These are phyloP conservation scores for Solen grandis DNA, from an alignment of 1,140 invertebrate genomes.

Conservation along the genomic window DNA sequence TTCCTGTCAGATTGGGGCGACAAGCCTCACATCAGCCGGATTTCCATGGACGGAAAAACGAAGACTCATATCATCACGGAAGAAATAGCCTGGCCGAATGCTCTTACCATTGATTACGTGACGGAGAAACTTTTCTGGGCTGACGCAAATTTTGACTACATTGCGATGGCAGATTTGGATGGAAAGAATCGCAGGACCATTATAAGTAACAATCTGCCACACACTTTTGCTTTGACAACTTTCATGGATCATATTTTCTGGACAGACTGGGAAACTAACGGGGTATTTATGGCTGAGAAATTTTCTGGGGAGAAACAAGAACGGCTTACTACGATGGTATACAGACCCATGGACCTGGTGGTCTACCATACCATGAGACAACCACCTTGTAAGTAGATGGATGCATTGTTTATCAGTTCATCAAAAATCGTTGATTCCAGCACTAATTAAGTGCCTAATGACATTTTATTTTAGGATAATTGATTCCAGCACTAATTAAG, in stretches of 20 bases:
- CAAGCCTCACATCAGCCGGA: constrained; percentile 96
- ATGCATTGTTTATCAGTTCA: too few relatives aligned
- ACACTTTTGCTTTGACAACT: constrained; percentile 97
- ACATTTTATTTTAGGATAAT: too few relatives aligned
- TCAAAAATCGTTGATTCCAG: too few relatives aligned
- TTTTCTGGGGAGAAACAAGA: constrained; percentile 95
- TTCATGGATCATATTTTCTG: constrained; percentile 95
- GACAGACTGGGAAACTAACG: constrained; percentile 94
- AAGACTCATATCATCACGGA: constrained; percentile 93
- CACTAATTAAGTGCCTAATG: too few relatives aligned
- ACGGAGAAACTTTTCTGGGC: constrained; percentile 99
- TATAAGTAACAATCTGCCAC: constrained; percentile 83
- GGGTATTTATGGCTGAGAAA: constrained; percentile 97
- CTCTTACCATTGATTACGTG: constrained; percentile 96
- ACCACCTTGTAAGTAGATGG: constrained; percentile 81
- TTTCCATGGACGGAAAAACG: constrained; percentile 97
- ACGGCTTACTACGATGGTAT: constrained; percentile 94
- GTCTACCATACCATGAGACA: constrained; percentile 84
- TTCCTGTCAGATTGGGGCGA: constrained; percentile 99
- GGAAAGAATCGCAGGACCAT: constrained; percentile 82
- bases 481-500: too few relatives aligned
- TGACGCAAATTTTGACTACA: constrained; percentile 95
- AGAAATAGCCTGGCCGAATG: constrained; percentile 96
- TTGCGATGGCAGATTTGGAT: constrained; percentile 86
- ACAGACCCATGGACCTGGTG: constrained; percentile 94